Evolutionary conservation across 2,113 vertebrate genomes (phyloP).

Genomic region (Ciconia stormi): DNA sequence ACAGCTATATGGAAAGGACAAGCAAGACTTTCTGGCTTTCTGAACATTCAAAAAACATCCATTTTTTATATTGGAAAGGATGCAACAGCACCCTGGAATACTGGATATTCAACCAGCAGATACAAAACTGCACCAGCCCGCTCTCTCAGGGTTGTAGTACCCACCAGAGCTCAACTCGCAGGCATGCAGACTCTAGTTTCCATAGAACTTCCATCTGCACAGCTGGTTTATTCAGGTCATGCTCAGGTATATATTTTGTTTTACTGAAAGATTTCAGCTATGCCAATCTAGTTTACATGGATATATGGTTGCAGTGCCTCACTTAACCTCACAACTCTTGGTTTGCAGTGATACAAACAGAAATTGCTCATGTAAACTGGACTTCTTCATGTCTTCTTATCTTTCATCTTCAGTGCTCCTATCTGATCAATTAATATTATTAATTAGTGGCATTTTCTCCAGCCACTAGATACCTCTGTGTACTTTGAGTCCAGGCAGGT

Average conservation of each 20-base stretch:
- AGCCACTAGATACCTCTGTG: not conserved
- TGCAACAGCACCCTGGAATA: not conserved
- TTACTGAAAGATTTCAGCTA: not conserved
- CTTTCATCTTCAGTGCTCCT: not conserved
- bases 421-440: not conserved
- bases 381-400: not conserved
- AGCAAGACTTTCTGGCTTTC: not conserved
- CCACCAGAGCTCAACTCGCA: not conserved
- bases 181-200: not conserved
- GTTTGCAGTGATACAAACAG: not conserved
- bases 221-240: not conserved
- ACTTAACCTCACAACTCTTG: not conserved
- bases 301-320: not conserved
- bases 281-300: not conserved
- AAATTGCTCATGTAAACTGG: not conserved
- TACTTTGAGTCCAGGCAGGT: not conserved
- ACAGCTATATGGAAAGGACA: not conserved
- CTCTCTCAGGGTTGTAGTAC: not conserved
- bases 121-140: not conserved
- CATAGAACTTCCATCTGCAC: not conserved
- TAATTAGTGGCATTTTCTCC: not conserved
- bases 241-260: not conserved
- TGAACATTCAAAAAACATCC: not conserved
- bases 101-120: not conserved
- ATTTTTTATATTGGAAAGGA: not conserved